Percentiles rank a stretch among this genome's conserved stretches.
phyloP scores from a whole-genome alignment of 2,113 vertebrate species.

The Thamnaconus septentrionalis region DNA sequence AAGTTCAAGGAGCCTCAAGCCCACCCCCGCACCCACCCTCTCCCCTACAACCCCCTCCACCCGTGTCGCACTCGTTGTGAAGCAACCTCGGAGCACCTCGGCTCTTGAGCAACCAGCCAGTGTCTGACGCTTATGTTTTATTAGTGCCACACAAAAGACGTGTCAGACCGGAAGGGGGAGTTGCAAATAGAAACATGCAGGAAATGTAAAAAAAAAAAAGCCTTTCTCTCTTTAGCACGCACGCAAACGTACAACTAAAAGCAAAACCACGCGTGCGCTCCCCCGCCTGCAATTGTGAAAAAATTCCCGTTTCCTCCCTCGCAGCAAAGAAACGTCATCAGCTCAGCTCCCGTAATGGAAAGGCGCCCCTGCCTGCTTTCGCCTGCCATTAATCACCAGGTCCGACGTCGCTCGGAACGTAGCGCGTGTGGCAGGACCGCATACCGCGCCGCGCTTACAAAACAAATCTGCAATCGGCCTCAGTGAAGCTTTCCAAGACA shows the following conservation, averaged over 20 bases:
- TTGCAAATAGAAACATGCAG: constrained; percentile 11
- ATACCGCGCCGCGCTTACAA: constrained; percentile 38
- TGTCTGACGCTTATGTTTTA: constrained; percentile 4
- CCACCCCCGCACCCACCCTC: constrained; percentile 12
- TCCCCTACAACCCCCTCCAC: too few species aligned
- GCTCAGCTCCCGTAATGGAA: not conserved
- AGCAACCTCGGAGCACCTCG: constrained; percentile 11
- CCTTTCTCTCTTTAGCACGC: too few species aligned
- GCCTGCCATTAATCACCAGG: constrained; percentile 31
- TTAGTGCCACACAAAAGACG: not conserved
- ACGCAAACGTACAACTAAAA: not conserved
- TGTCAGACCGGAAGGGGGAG: not conserved
- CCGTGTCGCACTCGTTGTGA: too few species aligned
- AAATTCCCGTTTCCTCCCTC: not conserved
- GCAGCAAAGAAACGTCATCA: not conserved
- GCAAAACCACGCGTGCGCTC: not conserved
- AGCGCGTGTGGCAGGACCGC: constrained; percentile 37
- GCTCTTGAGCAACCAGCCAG: constrained; percentile 39
- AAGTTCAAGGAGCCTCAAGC: constrained; percentile 48
- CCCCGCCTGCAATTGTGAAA: constrained; percentile 20
- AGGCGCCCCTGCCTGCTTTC: not conserved
- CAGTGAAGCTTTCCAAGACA: constrained; percentile 31
- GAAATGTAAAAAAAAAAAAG: constrained; percentile 14
- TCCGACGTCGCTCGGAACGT: constrained; percentile 8
- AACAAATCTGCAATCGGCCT: constrained; percentile 41